Conservation (phyloP, 2,113 vertebrate genomes). For the Uropsilus gracilis region DNA sequence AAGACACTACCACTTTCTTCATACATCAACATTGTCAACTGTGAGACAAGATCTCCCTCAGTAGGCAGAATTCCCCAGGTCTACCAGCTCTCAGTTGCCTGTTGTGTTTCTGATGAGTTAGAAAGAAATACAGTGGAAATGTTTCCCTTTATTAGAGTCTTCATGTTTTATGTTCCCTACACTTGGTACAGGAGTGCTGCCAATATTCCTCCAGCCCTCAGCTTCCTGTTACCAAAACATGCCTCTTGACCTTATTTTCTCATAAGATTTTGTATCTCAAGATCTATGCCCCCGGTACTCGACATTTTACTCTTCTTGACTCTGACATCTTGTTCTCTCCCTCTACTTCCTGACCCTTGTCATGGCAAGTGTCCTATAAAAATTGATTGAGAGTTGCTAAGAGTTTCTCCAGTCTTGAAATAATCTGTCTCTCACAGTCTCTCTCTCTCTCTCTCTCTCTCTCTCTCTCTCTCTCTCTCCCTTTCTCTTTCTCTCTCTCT, state of each 20-base stretch:
- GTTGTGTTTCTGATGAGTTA: neutral
- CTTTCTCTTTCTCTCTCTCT: neutral
- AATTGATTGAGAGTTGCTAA: neutral
- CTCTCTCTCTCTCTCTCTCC: neutral
- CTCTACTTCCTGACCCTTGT: neutral
- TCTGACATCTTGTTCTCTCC: neutral
- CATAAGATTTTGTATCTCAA: neutral
- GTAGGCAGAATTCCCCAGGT: neutral
- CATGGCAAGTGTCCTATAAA: neutral
- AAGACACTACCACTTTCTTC: neutral
- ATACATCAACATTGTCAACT: neutral
- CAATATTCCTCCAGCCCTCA: neutral
- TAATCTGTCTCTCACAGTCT: neutral
- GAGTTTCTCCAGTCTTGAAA: neutral
- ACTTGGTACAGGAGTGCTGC: neutral
- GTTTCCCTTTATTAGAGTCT: too few relatives aligned
- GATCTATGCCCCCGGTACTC: rapidly evolving
- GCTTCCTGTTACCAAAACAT: neutral
- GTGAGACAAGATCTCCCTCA: neutral
- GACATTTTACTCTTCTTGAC: neutral
- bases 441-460: neutral
- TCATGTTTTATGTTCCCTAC: neutral
- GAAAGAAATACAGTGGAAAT: neutral
- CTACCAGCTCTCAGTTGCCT: too few relatives aligned
- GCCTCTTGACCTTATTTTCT: constrained; percentile 39